Evolutionary conservation across 2,888 invertebrate genomes (phyloP).

Genomic region (Hipparchia sbordonii): DNA sequence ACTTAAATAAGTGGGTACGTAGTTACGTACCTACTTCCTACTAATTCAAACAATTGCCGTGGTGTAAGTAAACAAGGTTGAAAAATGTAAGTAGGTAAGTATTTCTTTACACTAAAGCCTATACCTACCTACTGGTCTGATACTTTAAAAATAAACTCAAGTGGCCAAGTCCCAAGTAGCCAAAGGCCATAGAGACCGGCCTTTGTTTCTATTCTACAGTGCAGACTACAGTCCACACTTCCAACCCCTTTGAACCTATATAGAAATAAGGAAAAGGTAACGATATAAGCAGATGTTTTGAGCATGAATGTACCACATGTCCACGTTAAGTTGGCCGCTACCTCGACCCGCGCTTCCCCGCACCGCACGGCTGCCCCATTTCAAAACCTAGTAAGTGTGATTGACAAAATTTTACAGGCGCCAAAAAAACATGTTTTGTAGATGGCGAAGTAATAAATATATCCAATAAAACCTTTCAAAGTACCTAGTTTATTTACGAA

Average conservation of each 20-base stretch:
- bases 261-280: slow-evolving; percentile 30
- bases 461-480: too few relatives aligned
- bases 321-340: too few relatives aligned
- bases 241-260: slow-evolving; percentile 33
- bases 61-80: slow-evolving; percentile 14
- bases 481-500: too few relatives aligned
- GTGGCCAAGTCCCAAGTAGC: slow-evolving; percentile 26
- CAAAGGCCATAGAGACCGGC: slow-evolving; percentile 30
- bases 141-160: background rate
- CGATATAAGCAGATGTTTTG: slow-evolving; percentile 26
- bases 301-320: background rate
- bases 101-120: slow-evolving; percentile 12
- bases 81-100: background rate
- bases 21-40: background rate
- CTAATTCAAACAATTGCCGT: background rate
- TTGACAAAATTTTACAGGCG: too few relatives aligned
- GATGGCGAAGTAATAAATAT: too few relatives aligned
- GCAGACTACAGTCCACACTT: slow-evolving; percentile 21
- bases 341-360: too few relatives aligned
- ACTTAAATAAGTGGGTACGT: too few relatives aligned
- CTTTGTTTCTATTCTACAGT: slow-evolving; percentile 30
- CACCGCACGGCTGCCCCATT: too few relatives aligned
- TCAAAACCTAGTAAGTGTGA: too few relatives aligned
- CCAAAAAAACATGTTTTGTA: too few relatives aligned
- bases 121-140: background rate